These are phyloP conservation scores for Cacoxenus indagator DNA, from an alignment of 2,888 invertebrate species.

Conservation along the genomic window DNA sequence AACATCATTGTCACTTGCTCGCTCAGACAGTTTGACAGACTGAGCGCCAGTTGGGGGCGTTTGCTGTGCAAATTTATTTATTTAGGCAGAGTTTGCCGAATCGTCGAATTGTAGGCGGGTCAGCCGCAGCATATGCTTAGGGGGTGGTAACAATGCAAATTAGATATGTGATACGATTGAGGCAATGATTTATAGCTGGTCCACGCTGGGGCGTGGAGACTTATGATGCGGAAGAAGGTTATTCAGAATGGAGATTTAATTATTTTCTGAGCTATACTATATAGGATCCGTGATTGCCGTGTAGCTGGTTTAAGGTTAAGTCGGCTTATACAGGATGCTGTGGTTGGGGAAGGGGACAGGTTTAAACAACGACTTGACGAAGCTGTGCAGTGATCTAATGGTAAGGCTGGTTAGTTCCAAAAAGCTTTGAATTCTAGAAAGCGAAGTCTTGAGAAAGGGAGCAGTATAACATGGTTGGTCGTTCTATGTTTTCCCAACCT, in stretches of 20 bases:
- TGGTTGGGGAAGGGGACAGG: too few species aligned
- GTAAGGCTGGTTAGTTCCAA: too few species aligned
- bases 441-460: too few species aligned
- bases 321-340: too few species aligned
- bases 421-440: too few species aligned
- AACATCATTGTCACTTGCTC: not conserved
- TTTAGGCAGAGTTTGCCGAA: not conserved
- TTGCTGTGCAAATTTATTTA: not conserved
- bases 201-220: constrained; percentile 27
- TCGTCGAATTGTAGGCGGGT: not conserved
- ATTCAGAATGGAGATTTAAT: not conserved
- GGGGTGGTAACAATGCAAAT: not conserved
- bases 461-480: too few species aligned
- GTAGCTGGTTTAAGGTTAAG: too few species aligned
- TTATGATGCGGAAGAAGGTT: not conserved
- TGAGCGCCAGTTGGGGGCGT: not conserved
- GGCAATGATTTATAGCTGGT: not conserved
- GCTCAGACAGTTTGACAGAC: constrained; percentile 27
- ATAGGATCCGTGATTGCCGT: too few species aligned
- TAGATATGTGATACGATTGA: not conserved
- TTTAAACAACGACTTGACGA: too few species aligned
- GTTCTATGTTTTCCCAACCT: too few species aligned
- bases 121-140: not conserved
- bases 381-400: too few species aligned
- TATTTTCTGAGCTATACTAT: too few species aligned